A percentile compares a stretch with the other conserved stretches of the same genome.
Conservation (phyloP, 2,888 invertebrate genomes). For the Agonopterix subpropinquella region DNA sequence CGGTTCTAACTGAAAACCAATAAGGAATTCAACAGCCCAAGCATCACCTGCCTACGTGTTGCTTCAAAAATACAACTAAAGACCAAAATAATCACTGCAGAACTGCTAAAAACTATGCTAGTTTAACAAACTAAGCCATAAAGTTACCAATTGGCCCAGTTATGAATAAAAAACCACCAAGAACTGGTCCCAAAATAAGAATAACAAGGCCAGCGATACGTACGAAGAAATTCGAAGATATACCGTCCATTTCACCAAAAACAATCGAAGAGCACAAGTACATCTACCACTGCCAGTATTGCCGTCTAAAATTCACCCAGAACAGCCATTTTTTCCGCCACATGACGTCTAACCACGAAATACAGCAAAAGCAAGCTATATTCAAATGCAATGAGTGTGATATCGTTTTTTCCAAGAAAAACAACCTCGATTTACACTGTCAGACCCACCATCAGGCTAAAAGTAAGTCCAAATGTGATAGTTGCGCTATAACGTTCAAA, state of each 20-base stretch:
- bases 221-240: conserved; percentile 37
- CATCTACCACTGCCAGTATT: conserved; percentile 61
- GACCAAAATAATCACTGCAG: background rate
- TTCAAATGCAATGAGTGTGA: conserved; percentile 63
- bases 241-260: conserved; percentile 10
- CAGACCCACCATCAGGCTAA: conserved; percentile 53
- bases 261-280: conserved; percentile 40
- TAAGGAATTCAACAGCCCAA: too few species aligned
- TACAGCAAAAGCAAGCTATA: conserved; percentile 51
- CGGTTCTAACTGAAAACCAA: too few species aligned
- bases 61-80: background rate
- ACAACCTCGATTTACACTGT: conserved; percentile 50
- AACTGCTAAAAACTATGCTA: background rate
- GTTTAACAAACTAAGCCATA: background rate
- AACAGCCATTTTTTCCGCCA: conserved; percentile 66
- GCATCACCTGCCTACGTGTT: conserved; percentile 5
- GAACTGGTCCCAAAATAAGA: conserved; percentile 57
- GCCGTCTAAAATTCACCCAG: conserved; percentile 57
- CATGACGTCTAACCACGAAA: conserved; percentile 61
- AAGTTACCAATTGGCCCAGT: conserved; percentile 17
- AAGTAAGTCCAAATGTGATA: conserved; percentile 59
- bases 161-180: conserved; percentile 60
- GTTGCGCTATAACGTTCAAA: conserved; percentile 61
- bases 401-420: conserved; percentile 54
- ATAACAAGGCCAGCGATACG: conserved; percentile 48